Evolutionary conservation across 1,140 invertebrate species (phyloP), one percentile per base, ranked within the genome.

Genomic region (Drosophila persimilis): DNA sequence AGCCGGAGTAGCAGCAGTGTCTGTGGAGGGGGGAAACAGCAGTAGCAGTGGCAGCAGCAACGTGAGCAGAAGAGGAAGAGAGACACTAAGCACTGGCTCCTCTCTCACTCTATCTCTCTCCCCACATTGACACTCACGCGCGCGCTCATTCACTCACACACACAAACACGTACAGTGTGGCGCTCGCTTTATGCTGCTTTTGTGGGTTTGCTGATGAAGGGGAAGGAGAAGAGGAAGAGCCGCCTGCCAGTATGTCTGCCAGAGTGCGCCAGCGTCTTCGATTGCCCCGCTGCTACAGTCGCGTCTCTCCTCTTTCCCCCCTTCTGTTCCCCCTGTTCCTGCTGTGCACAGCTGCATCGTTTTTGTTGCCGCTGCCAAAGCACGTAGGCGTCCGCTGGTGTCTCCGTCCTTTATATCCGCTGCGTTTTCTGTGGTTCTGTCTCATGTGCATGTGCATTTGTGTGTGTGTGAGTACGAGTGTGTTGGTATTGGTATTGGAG

Each of bases 201-300:
- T 67, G 64, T 62, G 48, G 64, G 48, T 62, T 63, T 47, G 50
- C 7, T 31, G 26, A 66, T 17, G 44, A 63, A 57, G 52, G 53
- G 66, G 50, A 31, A 29, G 43, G 17, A 24, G 61, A 59, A 63
- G 57, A 71, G 46, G 66, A 77, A 77, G 63, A 73, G 69, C 64
- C 61, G 80, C 73, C 80, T 86, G 80, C 80, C 80, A 85, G 81
- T 77, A 71, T 85, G 80, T 85, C 80, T 85, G 81, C 80, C 80
- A 85, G 69, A 73, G 81, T 80, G 81, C 80, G 80, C 80, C 77
- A 84, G 73, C 67, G 71, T 74, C 71, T 73, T 73, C 52, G 51
- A 72, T 50, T 22, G 9, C 54, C 31, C 8, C 15, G 39, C 69
- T 51, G 45, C 47, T 41, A 9, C 26, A 50, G 20, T 29, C 41